Evolutionary conservation across 2,888 invertebrate genomes (phyloP), one percentile per base, ranked within the genome.

Genomic region (Tinea semifulvella): DNA sequence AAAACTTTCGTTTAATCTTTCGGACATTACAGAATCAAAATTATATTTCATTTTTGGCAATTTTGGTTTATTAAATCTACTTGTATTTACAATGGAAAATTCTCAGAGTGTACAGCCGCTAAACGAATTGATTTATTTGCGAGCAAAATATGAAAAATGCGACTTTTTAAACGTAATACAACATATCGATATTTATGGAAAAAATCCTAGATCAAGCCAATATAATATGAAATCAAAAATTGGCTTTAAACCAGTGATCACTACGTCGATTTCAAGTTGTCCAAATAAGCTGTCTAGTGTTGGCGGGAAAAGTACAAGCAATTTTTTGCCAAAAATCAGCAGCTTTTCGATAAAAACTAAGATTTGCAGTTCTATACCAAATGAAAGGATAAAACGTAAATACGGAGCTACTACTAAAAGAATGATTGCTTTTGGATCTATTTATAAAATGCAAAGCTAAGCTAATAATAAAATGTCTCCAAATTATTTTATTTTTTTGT

Each of bases 141-240:
- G 13, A 7, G 13, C 2, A 7, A 38, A 38, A 38, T 17, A 38
- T 11, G 18, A 17, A 38, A 38, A 38, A 6, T 38, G 38, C 16
- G 11, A 19, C 16, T 19, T 17, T 38, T 18, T 17, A 38, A 38
- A 38, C 8, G 20, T 38, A 7, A 14, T 38, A 2, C 38, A 38
- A 17, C 38, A 38, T 10, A 38, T 38, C 3, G 38, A 38, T 17
- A 38, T 38, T n/a, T 38, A n/a, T 17, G 38, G 16, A 3, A 31
- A n/a, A n/a, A n/a, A 31, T 7, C n/a, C 31, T 4, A 31, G 13
- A 14, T 14, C 13, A 13, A 13, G n/a, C 2, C n/a, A 31, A 13
- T n/a, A 13, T 2, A 14, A 31, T 13, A 14, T 31, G 7, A 31
- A 31, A 31, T 13, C 31, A 2, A 31, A 31, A 31, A 14, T 31